phyloP scores from a whole-genome alignment of 1,140 invertebrate genomes.

The Bombus superbus region DNA sequence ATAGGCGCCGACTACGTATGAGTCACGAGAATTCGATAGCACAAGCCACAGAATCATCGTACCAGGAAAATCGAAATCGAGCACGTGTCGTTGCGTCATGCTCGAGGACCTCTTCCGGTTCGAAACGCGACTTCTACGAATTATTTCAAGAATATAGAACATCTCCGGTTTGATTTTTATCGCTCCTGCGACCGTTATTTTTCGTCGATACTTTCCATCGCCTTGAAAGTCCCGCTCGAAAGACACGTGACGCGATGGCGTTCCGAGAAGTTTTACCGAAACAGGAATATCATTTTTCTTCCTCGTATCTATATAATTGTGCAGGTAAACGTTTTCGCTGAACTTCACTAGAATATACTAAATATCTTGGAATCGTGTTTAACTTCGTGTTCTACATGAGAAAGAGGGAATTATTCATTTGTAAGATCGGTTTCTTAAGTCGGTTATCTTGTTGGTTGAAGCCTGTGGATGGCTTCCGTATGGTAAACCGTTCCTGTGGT shows the following conservation, averaged over 20 bases:
- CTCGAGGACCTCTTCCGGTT: constrained; percentile 22
- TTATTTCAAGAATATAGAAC: constrained; percentile 34
- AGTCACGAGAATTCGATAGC: constrained; percentile 44
- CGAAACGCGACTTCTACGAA: background rate
- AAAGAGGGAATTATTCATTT: background rate
- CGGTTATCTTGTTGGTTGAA: background rate
- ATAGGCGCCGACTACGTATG: constrained; percentile 55
- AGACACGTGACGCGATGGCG: background rate
- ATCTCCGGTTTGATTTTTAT: background rate
- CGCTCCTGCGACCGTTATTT: background rate
- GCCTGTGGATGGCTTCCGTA: background rate
- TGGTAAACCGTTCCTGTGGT: background rate
- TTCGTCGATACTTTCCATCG: background rate
- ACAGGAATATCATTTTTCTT: background rate
- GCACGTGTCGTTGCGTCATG: constrained; percentile 53
- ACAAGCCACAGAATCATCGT: constrained; percentile 60
- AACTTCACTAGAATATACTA: too few species aligned
- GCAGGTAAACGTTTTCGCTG: background rate
- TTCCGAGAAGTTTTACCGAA: constrained; percentile 11
- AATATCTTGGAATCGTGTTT: too few species aligned
- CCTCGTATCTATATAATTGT: background rate
- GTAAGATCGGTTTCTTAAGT: background rate
- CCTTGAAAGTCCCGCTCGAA: background rate
- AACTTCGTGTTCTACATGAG: background rate
- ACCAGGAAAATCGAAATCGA: constrained; percentile 62